Percentiles rank a stretch among this genome's conserved stretches.
phyloP scores from a whole-genome alignment of 2,797 vertebrate species.

The Scyliorhinus canicula region DNA sequence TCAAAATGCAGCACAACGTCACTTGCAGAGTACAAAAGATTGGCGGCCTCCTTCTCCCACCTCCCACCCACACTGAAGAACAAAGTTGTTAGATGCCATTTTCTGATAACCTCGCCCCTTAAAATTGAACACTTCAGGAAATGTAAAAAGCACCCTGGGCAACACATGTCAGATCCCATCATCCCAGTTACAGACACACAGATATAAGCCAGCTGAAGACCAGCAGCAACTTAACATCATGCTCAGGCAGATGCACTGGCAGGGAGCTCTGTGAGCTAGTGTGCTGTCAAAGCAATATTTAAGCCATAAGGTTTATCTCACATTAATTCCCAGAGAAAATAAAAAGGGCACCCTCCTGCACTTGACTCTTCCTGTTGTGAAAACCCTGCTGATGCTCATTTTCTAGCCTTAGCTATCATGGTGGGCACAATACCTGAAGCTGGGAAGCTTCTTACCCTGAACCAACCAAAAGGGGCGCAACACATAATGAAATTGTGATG shows the following conservation, averaged over 20 bases:
- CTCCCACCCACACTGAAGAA: not conserved
- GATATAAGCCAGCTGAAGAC: not conserved
- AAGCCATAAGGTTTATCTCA: not conserved
- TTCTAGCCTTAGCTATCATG: not conserved
- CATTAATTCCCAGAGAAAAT: not conserved
- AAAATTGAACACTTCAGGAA: not conserved
- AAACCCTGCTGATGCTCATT: not conserved
- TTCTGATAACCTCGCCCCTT: not conserved
- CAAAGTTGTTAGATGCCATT: not conserved
- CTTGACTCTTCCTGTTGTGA: not conserved
- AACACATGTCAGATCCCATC: not conserved
- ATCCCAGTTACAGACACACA: not conserved
- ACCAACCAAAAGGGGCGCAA: not conserved
- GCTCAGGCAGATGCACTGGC: not conserved
- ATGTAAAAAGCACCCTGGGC: not conserved
- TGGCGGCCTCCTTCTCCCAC: no score
- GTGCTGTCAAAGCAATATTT: not conserved
- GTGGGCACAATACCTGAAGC: not conserved
- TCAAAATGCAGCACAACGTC: not conserved
- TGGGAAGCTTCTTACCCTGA: not conserved
- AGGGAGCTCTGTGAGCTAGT: not conserved
- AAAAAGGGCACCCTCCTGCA: not conserved
- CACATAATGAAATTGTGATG: not conserved
- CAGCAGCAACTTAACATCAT: not conserved
- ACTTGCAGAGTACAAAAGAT: not conserved